These are phyloP conservation scores for Oscheius sp. DNA, from an alignment of 2,888 invertebrate species.

Conservation along the genomic window DNA sequence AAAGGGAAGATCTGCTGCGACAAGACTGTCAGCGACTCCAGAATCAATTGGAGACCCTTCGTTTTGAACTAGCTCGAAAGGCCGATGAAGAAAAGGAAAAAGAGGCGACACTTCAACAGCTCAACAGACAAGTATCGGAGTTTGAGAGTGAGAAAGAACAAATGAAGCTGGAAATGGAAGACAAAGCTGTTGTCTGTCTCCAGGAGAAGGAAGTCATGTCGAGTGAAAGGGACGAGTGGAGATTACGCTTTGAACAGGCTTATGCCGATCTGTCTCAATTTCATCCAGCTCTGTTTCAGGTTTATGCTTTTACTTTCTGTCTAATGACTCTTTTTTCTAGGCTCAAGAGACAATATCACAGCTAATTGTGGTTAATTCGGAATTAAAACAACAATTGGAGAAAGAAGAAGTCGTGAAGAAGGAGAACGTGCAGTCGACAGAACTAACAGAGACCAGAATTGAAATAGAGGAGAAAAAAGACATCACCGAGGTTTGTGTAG, in stretches of 20 bases:
- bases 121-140: too few relatives aligned
- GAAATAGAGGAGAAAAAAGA: too few relatives aligned
- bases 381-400: not conserved
- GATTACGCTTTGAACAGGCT: not conserved
- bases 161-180: not conserved
- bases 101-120: too few relatives aligned
- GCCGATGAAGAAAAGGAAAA: too few relatives aligned
- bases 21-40: too few relatives aligned
- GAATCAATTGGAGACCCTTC: too few relatives aligned
- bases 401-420: not conserved
- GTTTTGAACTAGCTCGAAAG: too few relatives aligned
- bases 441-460: not conserved
- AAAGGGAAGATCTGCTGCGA: too few relatives aligned
- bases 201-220: not conserved
- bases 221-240: slow-evolving; percentile 8
- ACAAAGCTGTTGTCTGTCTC: not conserved
- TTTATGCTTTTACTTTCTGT: not conserved
- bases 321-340: not conserved
- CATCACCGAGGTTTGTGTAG: too few relatives aligned
- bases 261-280: slow-evolving; percentile 8
- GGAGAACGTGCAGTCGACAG: not conserved
- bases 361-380: not conserved
- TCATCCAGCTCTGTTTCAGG: slow-evolving; percentile 4
- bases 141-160: too few relatives aligned
- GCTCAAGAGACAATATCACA: not conserved